A percentile compares a stretch with the other conserved stretches of the same genome.
phyloP scores from a whole-genome alignment of 2,113 vertebrate species.

The Cygnus atratus region DNA sequence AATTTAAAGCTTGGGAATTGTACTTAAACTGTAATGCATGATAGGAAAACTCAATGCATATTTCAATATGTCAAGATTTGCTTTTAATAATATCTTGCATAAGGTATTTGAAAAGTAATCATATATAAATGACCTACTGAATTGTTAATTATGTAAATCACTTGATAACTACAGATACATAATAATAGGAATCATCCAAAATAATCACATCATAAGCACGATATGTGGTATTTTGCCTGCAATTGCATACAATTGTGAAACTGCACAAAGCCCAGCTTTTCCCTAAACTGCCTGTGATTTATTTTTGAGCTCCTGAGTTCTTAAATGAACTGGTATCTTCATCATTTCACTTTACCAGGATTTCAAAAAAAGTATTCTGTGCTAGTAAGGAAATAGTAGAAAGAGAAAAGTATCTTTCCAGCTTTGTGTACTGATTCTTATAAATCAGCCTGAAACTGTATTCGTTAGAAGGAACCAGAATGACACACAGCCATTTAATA shows the following conservation, averaged over 20 bases:
- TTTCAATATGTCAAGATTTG: not conserved
- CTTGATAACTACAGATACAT: not conserved
- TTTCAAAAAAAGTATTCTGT: not conserved
- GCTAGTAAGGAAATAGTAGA: not conserved
- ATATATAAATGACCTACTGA: conserved; percentile 24
- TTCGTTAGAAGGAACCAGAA: not conserved
- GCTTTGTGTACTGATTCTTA: not conserved
- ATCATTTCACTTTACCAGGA: not conserved
- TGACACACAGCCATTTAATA: conserved; percentile 40
- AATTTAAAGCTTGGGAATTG: not conserved
- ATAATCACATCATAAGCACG: not conserved
- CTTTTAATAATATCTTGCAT: conserved; percentile 4
- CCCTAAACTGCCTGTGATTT: not conserved
- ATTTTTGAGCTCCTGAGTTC: not conserved
- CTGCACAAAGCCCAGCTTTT: not conserved
- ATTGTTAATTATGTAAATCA: conserved; percentile 40
- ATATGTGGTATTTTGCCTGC: not conserved
- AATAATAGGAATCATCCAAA: conserved; percentile 23
- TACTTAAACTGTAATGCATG: not conserved
- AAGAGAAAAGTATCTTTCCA: not conserved
- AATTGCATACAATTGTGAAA: not conserved
- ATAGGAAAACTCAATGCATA: not conserved
- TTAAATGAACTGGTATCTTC: not conserved
- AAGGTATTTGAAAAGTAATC: conserved; percentile 10
- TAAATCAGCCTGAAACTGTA: not conserved